phyloP scores from a whole-genome alignment of 2,113 vertebrate species.

The Barbus barbus region DNA sequence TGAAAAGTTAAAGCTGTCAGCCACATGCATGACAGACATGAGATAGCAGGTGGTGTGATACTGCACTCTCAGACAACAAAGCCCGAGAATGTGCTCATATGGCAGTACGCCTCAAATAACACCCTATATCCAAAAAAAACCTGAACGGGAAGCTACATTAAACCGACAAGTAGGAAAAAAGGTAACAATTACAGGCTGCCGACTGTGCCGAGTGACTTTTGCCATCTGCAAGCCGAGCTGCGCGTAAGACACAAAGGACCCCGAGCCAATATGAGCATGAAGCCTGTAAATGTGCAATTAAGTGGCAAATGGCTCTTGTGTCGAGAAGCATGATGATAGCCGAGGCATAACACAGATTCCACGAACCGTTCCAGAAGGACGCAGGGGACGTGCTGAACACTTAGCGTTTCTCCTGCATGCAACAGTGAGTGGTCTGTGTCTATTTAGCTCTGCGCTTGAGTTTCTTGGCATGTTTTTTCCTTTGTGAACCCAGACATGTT shows the following conservation, averaged over 20 bases:
- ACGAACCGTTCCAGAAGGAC: not conserved
- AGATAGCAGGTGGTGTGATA: slow-evolving; percentile 3
- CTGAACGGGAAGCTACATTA: not conserved
- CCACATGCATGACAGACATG: not conserved
- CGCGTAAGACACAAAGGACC: not conserved
- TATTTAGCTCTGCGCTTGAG: slow-evolving; percentile 22
- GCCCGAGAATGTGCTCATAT: not conserved
- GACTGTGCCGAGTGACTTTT: slow-evolving; percentile 23
- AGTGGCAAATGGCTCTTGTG: slow-evolving; percentile 30
- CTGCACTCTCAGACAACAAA: not conserved
- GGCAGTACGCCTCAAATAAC: not conserved
- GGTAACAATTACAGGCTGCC: not conserved
- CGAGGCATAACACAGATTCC: slow-evolving; percentile 4
- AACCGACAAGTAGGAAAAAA: slow-evolving; percentile 12
- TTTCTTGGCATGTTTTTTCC: not conserved
- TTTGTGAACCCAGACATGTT: not conserved
- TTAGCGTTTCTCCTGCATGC: not conserved
- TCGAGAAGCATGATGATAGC: not conserved
- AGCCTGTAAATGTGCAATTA: slow-evolving; percentile 34
- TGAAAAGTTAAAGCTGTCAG: not conserved
- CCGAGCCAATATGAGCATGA: slow-evolving; percentile 6
- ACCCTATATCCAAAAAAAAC: not conserved
- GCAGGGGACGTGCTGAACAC: not conserved
- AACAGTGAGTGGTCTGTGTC: not conserved
- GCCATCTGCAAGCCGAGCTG: slow-evolving; percentile 35